Conservation (phyloP, 2,113 vertebrate species). For the Chrysochloris asiatica region DNA sequence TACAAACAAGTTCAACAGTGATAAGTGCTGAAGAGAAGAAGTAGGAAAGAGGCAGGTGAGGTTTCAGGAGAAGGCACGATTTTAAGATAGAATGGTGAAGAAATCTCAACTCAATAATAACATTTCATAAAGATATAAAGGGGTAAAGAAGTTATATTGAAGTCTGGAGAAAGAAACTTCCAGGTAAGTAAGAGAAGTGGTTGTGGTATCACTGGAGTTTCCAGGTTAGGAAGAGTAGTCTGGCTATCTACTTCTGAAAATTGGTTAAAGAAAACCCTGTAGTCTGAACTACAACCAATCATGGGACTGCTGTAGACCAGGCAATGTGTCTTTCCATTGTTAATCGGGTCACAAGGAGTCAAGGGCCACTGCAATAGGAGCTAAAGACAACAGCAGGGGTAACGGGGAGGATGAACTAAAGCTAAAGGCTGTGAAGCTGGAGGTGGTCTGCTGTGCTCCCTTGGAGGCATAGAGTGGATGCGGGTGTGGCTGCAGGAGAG, state of each 20-base stretch:
- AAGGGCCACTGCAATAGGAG: background rate
- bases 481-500: background rate
- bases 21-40: background rate
- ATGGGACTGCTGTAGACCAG: background rate
- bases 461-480: background rate
- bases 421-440: background rate
- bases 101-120: background rate
- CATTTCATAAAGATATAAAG: background rate
- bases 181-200: background rate
- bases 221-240: background rate
- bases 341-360: background rate
- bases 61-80: background rate
- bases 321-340: background rate
- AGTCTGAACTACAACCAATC: background rate
- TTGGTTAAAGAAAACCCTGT: background rate
- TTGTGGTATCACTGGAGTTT: background rate
- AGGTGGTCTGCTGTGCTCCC: background rate
- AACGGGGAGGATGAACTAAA: background rate
- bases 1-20: background rate
- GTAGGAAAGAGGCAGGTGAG: background rate
- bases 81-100: background rate
- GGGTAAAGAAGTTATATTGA: background rate
- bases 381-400: background rate
- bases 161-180: background rate
- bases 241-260: background rate